phyloP scores from a whole-genome alignment of 2,797 vertebrate genomes.

The Okamejei kenojei region DNA sequence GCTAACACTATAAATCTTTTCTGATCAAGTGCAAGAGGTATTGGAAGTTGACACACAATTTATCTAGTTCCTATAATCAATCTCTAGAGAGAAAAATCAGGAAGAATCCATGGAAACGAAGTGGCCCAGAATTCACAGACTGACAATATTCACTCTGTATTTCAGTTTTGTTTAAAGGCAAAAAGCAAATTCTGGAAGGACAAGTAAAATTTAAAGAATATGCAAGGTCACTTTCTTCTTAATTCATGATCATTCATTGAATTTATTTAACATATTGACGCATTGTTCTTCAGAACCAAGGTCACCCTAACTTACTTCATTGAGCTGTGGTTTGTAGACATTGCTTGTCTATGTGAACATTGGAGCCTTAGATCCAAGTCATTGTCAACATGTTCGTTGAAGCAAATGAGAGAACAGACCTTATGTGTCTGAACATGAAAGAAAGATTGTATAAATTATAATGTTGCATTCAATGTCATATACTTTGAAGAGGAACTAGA shows the following conservation, averaged over 20 bases:
- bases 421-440: no score
- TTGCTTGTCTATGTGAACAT: no score
- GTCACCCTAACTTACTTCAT: no score
- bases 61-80: neutral
- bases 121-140: neutral
- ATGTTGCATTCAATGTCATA: no score
- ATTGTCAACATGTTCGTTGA: no score
- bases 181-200: neutral
- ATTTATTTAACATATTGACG: neutral
- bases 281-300: no score
- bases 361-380: no score
- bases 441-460: no score
- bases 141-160: neutral
- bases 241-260: neutral
- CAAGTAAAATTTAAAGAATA: neutral
- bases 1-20: constrained; percentile 17
- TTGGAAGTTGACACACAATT: neutral
- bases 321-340: neutral
- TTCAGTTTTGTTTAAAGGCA: neutral
- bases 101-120: neutral
- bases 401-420: no score
- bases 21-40: neutral
- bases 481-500: no score
- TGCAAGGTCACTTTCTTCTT: neutral
- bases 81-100: neutral